These are phyloP conservation scores for Dynastes tityus DNA, from an alignment of 2,888 invertebrate species.

Conservation along the genomic window DNA sequence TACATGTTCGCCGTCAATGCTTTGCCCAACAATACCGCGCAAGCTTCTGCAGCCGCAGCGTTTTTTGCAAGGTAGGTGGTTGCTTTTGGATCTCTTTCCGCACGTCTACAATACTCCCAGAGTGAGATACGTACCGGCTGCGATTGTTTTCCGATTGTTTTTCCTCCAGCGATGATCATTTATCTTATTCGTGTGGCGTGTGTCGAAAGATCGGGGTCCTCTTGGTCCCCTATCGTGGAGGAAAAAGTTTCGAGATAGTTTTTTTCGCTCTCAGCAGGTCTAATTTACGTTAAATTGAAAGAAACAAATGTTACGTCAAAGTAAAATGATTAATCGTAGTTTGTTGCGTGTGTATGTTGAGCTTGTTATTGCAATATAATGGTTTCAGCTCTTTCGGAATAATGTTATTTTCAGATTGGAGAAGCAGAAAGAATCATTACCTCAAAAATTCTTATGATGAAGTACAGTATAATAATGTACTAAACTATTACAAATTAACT, in stretches of 20 bases:
- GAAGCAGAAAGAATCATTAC: no score
- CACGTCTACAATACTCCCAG: no score
- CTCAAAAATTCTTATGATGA: no score
- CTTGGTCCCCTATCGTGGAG: neutral
- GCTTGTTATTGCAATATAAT: neutral
- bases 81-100: constrained; percentile 2
- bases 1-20: constrained; percentile 74
- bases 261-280: constrained; percentile 24
- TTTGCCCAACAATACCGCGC: constrained; percentile 72
- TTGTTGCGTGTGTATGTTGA: neutral
- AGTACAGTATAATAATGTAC: no score
- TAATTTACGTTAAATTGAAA: constrained; percentile 44
- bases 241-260: constrained; percentile 29
- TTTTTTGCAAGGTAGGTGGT: constrained; percentile 76
- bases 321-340: constrained; percentile 10
- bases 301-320: constrained; percentile 23
- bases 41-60: constrained; percentile 75
- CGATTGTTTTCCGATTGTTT: constrained; percentile 38
- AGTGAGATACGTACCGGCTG: constrained; percentile 6
- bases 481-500: no score
- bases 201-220: constrained; percentile 17
- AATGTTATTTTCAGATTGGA: no score
- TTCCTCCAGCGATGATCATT: constrained; percentile 26
- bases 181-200: constrained; percentile 32
- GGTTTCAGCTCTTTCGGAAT: no score